These are phyloP conservation scores for Syrista parreyssii DNA, from an alignment of 2,888 invertebrate species.

Conservation along the genomic window DNA sequence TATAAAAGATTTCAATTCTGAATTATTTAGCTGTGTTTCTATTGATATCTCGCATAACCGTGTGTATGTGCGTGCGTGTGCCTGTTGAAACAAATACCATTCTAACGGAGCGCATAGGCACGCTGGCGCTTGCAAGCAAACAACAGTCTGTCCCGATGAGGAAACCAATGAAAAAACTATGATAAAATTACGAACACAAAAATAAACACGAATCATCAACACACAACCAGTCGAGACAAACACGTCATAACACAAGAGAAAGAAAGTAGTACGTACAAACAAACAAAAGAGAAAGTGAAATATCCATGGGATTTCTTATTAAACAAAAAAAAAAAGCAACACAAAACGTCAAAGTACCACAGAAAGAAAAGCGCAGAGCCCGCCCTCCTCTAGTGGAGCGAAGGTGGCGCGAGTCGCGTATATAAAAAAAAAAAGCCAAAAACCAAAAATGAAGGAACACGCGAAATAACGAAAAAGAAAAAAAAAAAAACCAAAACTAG, in stretches of 20 bases:
- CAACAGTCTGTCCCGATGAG: neutral
- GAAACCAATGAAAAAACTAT: neutral
- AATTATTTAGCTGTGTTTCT: neutral
- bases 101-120: neutral
- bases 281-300: neutral
- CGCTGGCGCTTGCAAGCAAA: neutral
- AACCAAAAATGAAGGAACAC: conserved; percentile 15
- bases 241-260: neutral
- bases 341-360: conserved; percentile 12
- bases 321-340: conserved; percentile 15
- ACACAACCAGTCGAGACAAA: neutral
- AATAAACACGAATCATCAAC: neutral
- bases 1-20: neutral
- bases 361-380: conserved; percentile 13
- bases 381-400: neutral
- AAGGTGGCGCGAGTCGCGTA: neutral
- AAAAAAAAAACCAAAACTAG: conserved; percentile 36
- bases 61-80: neutral
- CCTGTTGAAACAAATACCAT: neutral
- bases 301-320: conserved; percentile 5
- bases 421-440: conserved; percentile 12
- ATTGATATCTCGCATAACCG: neutral
- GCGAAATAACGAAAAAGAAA: conserved; percentile 12
- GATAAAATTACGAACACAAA: neutral
- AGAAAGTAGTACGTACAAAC: neutral